A percentile compares a stretch with the other conserved stretches of the same genome.
Evolutionary conservation across 2,888 invertebrate genomes (phyloP).

Genomic region (Microctonus aethiopoides): DNA sequence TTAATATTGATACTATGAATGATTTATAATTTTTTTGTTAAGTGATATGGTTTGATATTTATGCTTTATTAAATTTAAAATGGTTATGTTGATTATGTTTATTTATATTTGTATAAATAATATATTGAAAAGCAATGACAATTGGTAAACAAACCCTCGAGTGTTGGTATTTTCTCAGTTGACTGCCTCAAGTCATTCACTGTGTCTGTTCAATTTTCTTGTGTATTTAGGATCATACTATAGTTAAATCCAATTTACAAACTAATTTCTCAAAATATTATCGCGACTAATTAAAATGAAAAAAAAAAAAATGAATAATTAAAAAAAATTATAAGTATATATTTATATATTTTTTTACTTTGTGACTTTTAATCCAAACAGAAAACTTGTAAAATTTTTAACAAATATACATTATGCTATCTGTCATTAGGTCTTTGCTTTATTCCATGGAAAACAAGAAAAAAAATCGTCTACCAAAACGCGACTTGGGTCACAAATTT

Average conservation of each 20-base stretch:
- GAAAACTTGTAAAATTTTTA: neutral
- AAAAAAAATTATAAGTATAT: neutral
- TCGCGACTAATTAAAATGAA: neutral
- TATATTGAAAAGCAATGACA: neutral
- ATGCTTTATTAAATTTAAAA: neutral
- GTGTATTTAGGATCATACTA: neutral
- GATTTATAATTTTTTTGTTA: neutral
- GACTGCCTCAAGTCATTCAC: neutral
- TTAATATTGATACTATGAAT: neutral
- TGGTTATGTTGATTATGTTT: neutral
- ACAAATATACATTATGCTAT: neutral
- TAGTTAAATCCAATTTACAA: neutral
- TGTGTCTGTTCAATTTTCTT: neutral
- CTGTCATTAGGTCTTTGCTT: neutral
- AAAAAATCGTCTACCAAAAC: conserved; percentile 4
- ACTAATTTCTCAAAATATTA: neutral
- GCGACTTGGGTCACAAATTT: conserved; percentile 7
- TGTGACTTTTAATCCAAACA: too few species aligned
- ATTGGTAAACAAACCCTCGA: neutral
- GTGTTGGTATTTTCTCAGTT: conserved; percentile 3
- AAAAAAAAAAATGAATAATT: neutral
- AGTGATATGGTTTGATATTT: neutral
- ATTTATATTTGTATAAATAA: neutral
- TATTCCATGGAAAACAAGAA: neutral
- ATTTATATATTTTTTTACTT: too few species aligned